Evolutionary conservation across 2,888 invertebrate genomes (phyloP).

Genomic region (Timandra comae): DNA sequence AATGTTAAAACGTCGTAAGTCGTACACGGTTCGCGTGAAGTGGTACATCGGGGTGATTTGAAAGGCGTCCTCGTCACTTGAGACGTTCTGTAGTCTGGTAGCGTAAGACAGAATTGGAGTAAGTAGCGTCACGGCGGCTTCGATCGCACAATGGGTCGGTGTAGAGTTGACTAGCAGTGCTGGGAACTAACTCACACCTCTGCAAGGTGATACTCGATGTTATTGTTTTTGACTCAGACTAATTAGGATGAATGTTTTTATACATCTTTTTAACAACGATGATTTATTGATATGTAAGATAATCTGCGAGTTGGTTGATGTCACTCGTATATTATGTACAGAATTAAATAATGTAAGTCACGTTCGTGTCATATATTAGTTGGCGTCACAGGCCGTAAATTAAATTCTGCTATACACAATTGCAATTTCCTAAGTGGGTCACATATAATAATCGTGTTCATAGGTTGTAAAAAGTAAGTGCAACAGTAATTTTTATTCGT

Average conservation of each 20-base stretch:
- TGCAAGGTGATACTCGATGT: slow-evolving; percentile 60
- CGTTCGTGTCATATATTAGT: slow-evolving; percentile 13
- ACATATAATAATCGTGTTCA: slow-evolving; percentile 36
- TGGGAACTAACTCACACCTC: slow-evolving; percentile 68
- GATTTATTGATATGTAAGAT: slow-evolving; percentile 7
- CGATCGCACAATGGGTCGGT: slow-evolving; percentile 72
- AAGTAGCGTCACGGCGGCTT: slow-evolving; percentile 75
- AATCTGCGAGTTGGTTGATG: slow-evolving; percentile 1
- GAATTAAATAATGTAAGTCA: slow-evolving; percentile 17
- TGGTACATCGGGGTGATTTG: slow-evolving; percentile 31
- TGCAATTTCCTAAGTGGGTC: slow-evolving; percentile 32
- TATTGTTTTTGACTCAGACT: slow-evolving; percentile 66
- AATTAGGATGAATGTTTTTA: slow-evolving; percentile 54
- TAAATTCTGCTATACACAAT: slow-evolving; percentile 23
- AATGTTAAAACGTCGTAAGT: slow-evolving; percentile 42
- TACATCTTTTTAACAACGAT: slow-evolving; percentile 16
- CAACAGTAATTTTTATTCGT: slow-evolving; percentile 57
- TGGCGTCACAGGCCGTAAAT: slow-evolving; percentile 11
- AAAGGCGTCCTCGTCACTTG: slow-evolving; percentile 43
- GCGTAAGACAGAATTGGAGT: slow-evolving; percentile 71
- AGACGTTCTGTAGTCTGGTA: slow-evolving; percentile 46
- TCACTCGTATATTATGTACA: slow-evolving; percentile 6
- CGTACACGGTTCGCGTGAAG: slow-evolving; percentile 26
- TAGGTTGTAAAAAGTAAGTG: slow-evolving; percentile 49
- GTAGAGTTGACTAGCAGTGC: slow-evolving; percentile 70